Conservation (phyloP, 2,888 invertebrate species). For the Himalopsyche kuldschensis region DNA sequence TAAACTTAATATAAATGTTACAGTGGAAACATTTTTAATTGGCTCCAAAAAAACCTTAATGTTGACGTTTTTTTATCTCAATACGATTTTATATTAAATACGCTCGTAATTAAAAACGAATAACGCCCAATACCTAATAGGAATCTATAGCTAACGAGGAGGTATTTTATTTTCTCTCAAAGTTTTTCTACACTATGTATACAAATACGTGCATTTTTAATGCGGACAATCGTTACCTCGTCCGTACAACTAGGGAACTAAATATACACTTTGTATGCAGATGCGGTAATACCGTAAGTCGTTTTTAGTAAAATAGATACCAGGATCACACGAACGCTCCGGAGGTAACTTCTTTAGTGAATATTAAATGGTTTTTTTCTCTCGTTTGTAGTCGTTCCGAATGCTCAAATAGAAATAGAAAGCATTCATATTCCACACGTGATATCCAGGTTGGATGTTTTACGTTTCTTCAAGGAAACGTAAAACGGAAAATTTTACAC, state of each 20-base stretch:
- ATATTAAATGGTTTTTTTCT: constrained; percentile 32
- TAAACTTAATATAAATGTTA: constrained; percentile 29
- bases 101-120: constrained; percentile 15
- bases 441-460: not conserved
- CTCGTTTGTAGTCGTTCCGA: constrained; percentile 4
- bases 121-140: constrained; percentile 12
- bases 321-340: constrained; percentile 14
- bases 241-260: constrained; percentile 16
- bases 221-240: constrained; percentile 18
- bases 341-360: constrained; percentile 36
- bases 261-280: constrained; percentile 36
- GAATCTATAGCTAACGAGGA: constrained; percentile 16
- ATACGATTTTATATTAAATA: constrained; percentile 31
- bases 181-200: not conserved
- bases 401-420: constrained; percentile 24
- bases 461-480: not conserved
- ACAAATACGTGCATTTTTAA: not conserved
- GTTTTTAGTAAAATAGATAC: constrained; percentile 37
- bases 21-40: constrained; percentile 33
- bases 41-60: constrained; percentile 31
- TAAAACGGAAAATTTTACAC: not conserved
- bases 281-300: constrained; percentile 32
- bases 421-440: constrained; percentile 15
- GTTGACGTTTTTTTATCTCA: constrained; percentile 32
- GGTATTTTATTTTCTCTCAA: constrained; percentile 21